Evolutionary conservation across 2,797 vertebrate genomes (phyloP), one percentile per base, ranked within the genome.

Genomic region (Gymnothorax javanicus): DNA sequence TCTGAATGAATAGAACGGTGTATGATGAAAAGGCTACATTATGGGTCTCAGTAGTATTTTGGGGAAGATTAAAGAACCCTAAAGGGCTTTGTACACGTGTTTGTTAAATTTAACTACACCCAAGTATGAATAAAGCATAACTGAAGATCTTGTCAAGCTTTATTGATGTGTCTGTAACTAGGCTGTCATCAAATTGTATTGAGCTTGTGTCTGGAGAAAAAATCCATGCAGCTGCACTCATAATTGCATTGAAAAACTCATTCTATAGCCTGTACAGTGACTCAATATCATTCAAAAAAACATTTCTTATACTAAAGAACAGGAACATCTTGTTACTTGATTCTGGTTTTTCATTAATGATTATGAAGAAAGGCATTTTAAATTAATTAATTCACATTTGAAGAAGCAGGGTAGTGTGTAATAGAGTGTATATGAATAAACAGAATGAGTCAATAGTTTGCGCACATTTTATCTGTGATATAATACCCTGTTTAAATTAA

Each of bases 11-110:
- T 85, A 33, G 87, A 79, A 23, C 87, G 90, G 86, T 83, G 90
- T 89, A 90, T 85, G 92, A 93, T 92, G 88, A 87, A 90, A 93
- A 87, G 89, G 87, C 86, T 89, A 73, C 87, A 90, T 90, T 90
- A 77, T 75, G 85, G 59, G 85, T 86, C 85, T 86, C 85, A 20
- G 59, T 9, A 58, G 85, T 27, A 86, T 86, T 86, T 86, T 81
- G 56, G 56, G 58, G 73, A 1, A 57, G 73, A 86, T 81, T 86
- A 84, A 64, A 20, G 13, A 77, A 77, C 73, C 73, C 33, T 82
- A 86, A 84, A 73, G 79, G 25, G 67, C 60, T 84, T 86, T 88
- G 69, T 75, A 88, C 60, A 86, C 50, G 77, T 83, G 79, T 43
- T 79, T n/a, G 81, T 12, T 81, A 33, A 85, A 69, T 83, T 79